Evolutionary conservation across 53 echinoderm and acorn worm genomes (phyloP).

Genomic region (Paracentrotus lividus): DNA sequence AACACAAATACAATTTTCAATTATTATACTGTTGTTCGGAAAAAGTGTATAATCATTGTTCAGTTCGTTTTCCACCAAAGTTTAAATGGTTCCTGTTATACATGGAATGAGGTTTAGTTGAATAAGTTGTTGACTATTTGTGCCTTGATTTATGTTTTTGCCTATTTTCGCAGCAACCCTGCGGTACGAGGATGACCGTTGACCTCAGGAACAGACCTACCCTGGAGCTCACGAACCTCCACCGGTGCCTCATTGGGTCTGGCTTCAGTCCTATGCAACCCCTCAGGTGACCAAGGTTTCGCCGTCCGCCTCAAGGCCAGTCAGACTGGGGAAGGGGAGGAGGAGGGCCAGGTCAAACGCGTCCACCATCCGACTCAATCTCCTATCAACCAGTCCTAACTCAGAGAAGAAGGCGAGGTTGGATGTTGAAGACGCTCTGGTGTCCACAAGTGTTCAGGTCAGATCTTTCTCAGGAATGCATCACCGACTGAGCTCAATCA

Average conservation of each 20-base stretch:
- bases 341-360: slow-evolving; percentile 72
- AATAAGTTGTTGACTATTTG: not conserved
- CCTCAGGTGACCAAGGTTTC: slow-evolving; percentile 75
- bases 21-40: no score
- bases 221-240: slow-evolving; percentile 62
- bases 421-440: slow-evolving; percentile 67
- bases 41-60: no score
- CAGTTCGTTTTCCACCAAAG: no score
- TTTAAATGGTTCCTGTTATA: no score
- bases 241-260: slow-evolving; percentile 66
- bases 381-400: slow-evolving; percentile 77
- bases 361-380: slow-evolving; percentile 80
- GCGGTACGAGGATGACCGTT: slow-evolving; percentile 68
- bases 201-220: slow-evolving; percentile 20
- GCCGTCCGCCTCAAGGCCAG: slow-evolving; percentile 70
- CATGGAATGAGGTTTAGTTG: not conserved
- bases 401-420: slow-evolving; percentile 79
- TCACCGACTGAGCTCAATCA: slow-evolving; percentile 79
- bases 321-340: slow-evolving; percentile 77
- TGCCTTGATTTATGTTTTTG: not conserved
- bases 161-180: slow-evolving; percentile 55
- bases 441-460: slow-evolving; percentile 85
- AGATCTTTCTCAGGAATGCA: slow-evolving; percentile 86
- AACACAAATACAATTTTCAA: no score
- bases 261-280: slow-evolving; percentile 86